A percentile compares a stretch with the other conserved stretches of the same genome.
Conservation (phyloP, 2,113 vertebrate species). For the Hyperoodon ampullatus region DNA sequence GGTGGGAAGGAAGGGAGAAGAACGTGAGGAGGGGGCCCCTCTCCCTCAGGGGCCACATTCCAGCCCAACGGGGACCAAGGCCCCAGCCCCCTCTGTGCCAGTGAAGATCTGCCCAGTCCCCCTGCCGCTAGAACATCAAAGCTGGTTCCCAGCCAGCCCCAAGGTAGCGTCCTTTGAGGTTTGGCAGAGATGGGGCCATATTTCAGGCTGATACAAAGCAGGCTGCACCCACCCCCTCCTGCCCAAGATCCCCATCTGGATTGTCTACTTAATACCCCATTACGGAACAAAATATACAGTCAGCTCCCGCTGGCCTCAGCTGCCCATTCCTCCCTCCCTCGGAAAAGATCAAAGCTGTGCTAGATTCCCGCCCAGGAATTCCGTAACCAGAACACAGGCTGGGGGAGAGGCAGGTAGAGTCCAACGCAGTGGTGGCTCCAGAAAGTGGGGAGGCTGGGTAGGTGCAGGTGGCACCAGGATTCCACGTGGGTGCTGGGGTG, state of each 20-base stretch:
- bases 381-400: background rate
- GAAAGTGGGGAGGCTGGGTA: too few species aligned
- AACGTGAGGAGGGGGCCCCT: background rate
- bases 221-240: conserved; percentile 57
- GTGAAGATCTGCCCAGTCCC: background rate
- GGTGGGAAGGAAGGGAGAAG: too few species aligned
- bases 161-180: conserved; percentile 71
- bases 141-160: conserved; percentile 57
- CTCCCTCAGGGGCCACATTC: conserved; percentile 4
- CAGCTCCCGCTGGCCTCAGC: conserved; percentile 37
- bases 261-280: conserved; percentile 78
- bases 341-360: conserved; percentile 70
- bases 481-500: background rate
- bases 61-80: background rate
- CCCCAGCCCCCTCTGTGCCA: background rate
- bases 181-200: conserved; percentile 58
- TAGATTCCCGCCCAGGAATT: conserved; percentile 37
- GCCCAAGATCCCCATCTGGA: conserved; percentile 72
- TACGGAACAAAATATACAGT: conserved; percentile 74
- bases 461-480: background rate
- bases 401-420: background rate
- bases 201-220: conserved; percentile 76
- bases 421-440: background rate
- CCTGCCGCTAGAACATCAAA: conserved; percentile 50
- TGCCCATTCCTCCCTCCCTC: conserved; percentile 42